Percentiles rank a stretch among this genome's conserved stretches.
phyloP scores from a whole-genome alignment of 2,888 invertebrate genomes.

The Pristionchus arcanus region DNA sequence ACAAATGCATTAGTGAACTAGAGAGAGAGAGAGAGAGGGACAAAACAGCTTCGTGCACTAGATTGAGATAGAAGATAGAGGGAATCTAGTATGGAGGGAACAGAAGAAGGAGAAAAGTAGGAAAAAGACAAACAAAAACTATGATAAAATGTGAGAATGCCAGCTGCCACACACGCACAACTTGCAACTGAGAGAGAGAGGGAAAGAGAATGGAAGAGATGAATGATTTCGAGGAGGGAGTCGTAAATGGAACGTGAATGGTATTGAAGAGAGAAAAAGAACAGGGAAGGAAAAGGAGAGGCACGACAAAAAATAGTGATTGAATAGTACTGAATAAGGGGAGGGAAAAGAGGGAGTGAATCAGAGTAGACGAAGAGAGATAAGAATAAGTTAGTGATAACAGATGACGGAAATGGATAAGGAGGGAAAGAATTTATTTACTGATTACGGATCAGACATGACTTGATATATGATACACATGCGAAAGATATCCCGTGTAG shows the following conservation, averaged over 20 bases:
- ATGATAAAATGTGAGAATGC: constrained; percentile 26
- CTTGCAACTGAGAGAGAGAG: constrained; percentile 22
- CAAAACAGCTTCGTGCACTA: neutral
- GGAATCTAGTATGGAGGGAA: neutral
- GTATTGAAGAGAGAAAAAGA: constrained; percentile 16
- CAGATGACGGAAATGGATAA: neutral
- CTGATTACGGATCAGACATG: neutral
- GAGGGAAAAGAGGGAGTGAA: neutral
- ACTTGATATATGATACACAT: too few species aligned
- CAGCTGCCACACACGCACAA: neutral
- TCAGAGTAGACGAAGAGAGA: neutral
- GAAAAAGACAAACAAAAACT: constrained; percentile 15
- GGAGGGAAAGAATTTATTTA: neutral
- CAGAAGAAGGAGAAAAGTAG: neutral
- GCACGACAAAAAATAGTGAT: constrained; percentile 20
- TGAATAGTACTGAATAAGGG: constrained; percentile 33
- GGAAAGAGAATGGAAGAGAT: constrained; percentile 10
- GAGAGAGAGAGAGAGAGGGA: neutral
- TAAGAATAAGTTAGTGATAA: constrained; percentile 32
- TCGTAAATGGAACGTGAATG: constrained; percentile 46
- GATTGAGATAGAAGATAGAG: neutral
- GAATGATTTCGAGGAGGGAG: constrained; percentile 9
- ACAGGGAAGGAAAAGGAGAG: constrained; percentile 5
- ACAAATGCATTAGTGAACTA: constrained; percentile 33
- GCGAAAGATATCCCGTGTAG: neutral